Conservation (phyloP, 2,888 invertebrate species). For the Terebella lapidaria region DNA sequence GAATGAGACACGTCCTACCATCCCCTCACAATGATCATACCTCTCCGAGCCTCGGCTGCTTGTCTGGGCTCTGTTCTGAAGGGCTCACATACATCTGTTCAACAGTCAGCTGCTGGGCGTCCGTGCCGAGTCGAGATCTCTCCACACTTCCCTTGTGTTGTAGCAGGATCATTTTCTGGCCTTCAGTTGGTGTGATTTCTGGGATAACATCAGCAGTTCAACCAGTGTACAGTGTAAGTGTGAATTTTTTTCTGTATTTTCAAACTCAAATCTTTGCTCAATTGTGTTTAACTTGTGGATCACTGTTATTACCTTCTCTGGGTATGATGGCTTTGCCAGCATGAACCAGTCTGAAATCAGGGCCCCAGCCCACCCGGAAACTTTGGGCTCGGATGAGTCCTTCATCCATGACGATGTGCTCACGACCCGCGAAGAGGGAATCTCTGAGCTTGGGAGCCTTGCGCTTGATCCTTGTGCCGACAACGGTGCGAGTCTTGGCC, state of each 20-base stretch:
- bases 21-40: no score
- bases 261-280: no score
- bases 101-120: neutral
- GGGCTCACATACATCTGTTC: neutral
- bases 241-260: no score
- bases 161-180: neutral
- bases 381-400: slow-evolving; percentile 54
- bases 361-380: slow-evolving; percentile 72
- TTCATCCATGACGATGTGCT: slow-evolving; percentile 46
- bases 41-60: no score
- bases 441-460: slow-evolving; percentile 30
- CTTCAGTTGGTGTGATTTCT: neutral
- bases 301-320: no score
- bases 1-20: no score
- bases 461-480: neutral
- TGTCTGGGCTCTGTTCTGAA: no score
- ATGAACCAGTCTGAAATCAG: slow-evolving; percentile 61
- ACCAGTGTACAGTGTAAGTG: no score
- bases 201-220: no score
- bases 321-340: slow-evolving; percentile 26
- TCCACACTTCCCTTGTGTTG: neutral
- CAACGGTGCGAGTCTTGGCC: neutral
- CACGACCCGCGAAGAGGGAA: slow-evolving; percentile 39
- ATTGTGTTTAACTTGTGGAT: no score
- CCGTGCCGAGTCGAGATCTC: neutral